Evolutionary conservation across 2,113 vertebrate species (phyloP).

Genomic region (Dipodomys stephensi): DNA sequence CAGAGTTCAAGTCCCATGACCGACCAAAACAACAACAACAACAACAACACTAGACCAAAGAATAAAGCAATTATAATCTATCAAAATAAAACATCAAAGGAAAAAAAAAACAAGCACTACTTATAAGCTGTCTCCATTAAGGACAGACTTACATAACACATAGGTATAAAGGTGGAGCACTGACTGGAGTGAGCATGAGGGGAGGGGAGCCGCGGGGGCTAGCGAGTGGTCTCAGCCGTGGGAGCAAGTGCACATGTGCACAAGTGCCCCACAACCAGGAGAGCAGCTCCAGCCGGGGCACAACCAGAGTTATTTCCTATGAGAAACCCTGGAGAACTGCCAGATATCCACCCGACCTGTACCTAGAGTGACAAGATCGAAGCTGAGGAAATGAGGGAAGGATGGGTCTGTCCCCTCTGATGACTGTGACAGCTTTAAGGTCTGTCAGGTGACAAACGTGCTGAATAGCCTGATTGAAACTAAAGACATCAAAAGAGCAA

Average conservation of each 20-base stretch:
- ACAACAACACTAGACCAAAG: background rate
- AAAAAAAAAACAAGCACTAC: background rate
- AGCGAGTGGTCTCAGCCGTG: no score
- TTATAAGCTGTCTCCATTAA: background rate
- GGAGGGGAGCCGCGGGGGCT: background rate
- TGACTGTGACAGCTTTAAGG: no score
- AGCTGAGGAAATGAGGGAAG: background rate
- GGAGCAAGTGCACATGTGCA: background rate
- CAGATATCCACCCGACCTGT: background rate
- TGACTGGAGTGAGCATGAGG: background rate
- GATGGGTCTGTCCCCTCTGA: background rate
- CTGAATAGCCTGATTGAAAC: background rate
- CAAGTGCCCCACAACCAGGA: no score
- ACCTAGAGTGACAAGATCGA: no score
- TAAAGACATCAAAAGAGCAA: background rate
- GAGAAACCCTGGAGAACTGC: background rate
- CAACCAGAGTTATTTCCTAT: background rate
- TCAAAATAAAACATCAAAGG: conserved; percentile 23
- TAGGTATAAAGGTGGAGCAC: background rate
- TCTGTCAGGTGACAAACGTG: background rate
- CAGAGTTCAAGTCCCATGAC: no score
- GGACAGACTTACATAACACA: background rate
- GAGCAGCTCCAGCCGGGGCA: no score
- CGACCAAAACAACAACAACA: no score
- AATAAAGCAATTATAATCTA: background rate